A percentile compares a stretch with the other conserved stretches of the same genome.
Evolutionary conservation across 2,888 invertebrate genomes (phyloP).

Genomic region (Koerneria pararmatus): DNA sequence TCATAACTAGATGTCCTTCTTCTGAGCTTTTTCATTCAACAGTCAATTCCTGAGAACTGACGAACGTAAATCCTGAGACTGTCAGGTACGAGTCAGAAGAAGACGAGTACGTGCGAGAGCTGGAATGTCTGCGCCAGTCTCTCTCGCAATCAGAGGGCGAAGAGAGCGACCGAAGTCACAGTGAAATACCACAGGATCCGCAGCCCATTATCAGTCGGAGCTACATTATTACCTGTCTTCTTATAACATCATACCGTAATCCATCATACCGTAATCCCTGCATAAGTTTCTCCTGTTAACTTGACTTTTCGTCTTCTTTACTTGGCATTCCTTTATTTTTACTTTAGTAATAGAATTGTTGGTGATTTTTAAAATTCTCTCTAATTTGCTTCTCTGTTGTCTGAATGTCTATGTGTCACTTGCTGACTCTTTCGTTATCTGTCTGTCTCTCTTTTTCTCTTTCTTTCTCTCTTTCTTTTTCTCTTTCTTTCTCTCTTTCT

Average conservation of each 20-base stretch:
- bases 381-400: conserved; percentile 4
- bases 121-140: conserved; percentile 46
- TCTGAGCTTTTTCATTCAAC: too few relatives aligned
- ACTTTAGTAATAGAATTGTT: too few relatives aligned
- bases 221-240: too few relatives aligned
- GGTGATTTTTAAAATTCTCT: not conserved
- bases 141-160: conserved; percentile 32
- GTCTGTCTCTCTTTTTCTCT: not conserved
- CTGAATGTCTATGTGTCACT: too few relatives aligned
- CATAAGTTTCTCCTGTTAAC: conserved; percentile 1
- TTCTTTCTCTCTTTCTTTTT: too few relatives aligned
- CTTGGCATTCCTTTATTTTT: not conserved
- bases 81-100: conserved; percentile 57
- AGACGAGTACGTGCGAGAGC: conserved; percentile 53
- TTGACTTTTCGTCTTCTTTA: not conserved
- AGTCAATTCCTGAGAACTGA: too few relatives aligned
- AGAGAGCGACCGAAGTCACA: conserved; percentile 24
- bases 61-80: too few relatives aligned
- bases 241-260: too few relatives aligned
- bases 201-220: conserved; percentile 29
- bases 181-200: conserved; percentile 31
- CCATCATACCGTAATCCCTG: too few relatives aligned
- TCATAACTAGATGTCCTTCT: too few relatives aligned
- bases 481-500: not conserved
- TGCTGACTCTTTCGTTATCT: not conserved